A percentile compares a stretch with the other conserved stretches of the same genome.
Evolutionary conservation across 2,888 invertebrate species (phyloP).

Genomic region (Adela reaumurella): DNA sequence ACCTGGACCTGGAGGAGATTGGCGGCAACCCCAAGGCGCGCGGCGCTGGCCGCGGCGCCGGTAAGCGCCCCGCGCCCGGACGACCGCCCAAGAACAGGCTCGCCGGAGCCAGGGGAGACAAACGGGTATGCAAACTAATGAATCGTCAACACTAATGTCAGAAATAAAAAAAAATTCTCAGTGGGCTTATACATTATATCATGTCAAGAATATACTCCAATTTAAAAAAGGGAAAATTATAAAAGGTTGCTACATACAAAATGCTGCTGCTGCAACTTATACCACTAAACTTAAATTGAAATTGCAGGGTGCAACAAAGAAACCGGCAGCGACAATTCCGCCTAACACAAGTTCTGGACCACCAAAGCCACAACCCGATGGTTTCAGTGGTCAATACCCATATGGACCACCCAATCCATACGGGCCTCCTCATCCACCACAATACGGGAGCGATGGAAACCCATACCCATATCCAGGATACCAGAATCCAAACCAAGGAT

Average conservation of each 20-base stretch:
- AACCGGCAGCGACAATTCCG: slow-evolving; percentile 49
- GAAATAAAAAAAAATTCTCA: slow-evolving; percentile 8
- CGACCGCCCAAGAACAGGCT: background rate
- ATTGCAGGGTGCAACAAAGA: slow-evolving; percentile 37
- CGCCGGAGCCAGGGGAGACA: no score
- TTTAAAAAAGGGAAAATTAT: no score
- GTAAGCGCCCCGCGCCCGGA: slow-evolving; percentile 1
- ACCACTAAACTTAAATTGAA: no score
- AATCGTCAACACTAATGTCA: slow-evolving; percentile 3
- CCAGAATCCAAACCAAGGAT: slow-evolving; percentile 31
- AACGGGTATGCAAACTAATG: no score
- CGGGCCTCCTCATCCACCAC: slow-evolving; percentile 23
- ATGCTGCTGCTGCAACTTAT: no score
- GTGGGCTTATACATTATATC: no score
- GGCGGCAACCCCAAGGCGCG: slow-evolving; percentile 50
- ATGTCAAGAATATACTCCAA: no score
- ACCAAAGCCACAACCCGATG: slow-evolving; percentile 18
- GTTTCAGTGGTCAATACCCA: slow-evolving; percentile 25
- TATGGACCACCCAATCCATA: slow-evolving; percentile 31
- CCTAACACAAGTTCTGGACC: slow-evolving; percentile 36
- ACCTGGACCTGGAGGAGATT: slow-evolving; percentile 79
- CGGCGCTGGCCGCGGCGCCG: slow-evolving; percentile 23
- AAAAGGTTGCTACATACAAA: no score
- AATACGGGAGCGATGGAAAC: slow-evolving; percentile 31
- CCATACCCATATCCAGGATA: slow-evolving; percentile 42